phyloP scores from a whole-genome alignment of 2,888 invertebrate species.

The Noctua fimbriata region DNA sequence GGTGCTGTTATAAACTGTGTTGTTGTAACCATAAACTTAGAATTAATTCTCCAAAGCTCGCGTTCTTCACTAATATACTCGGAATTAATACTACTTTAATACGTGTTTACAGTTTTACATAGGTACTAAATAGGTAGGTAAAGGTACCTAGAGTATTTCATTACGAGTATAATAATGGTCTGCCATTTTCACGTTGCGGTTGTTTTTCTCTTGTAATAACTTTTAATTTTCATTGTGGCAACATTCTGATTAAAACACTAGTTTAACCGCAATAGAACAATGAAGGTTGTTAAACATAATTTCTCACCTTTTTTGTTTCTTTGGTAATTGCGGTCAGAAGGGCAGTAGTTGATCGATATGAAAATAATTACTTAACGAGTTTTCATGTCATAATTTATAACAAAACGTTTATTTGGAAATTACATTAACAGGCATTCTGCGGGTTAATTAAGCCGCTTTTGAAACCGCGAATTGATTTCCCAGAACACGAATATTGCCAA shows the following conservation, averaged over 20 bases:
- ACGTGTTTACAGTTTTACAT: conserved; percentile 22
- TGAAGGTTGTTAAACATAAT: conserved; percentile 26
- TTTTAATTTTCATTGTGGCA: conserved; percentile 29
- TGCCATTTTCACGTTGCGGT: conserved; percentile 27
- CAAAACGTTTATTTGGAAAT: not conserved
- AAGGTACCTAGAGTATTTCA: conserved; percentile 12
- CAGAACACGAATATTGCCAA: conserved; percentile 12
- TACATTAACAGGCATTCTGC: not conserved
- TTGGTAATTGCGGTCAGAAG: conserved; percentile 2
- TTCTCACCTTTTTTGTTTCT: conserved; percentile 14
- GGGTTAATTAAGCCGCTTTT: not conserved
- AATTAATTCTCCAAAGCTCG: not conserved
- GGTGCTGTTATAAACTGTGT: not conserved
- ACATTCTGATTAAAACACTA: conserved; percentile 39
- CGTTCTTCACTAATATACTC: conserved; percentile 7
- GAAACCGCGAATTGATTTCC: conserved; percentile 13
- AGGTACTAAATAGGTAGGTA: not conserved
- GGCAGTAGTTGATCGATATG: not conserved
- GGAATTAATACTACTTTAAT: not conserved
- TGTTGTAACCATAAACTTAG: not conserved
- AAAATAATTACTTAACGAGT: not conserved
- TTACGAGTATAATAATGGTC: conserved; percentile 28
- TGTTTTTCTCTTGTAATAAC: conserved; percentile 6
- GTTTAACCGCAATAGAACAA: conserved; percentile 28
- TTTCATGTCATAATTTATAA: not conserved